Evolutionary conservation across 2,888 invertebrate genomes (phyloP).

Genomic region (Lordiphosa andalusiaca): DNA sequence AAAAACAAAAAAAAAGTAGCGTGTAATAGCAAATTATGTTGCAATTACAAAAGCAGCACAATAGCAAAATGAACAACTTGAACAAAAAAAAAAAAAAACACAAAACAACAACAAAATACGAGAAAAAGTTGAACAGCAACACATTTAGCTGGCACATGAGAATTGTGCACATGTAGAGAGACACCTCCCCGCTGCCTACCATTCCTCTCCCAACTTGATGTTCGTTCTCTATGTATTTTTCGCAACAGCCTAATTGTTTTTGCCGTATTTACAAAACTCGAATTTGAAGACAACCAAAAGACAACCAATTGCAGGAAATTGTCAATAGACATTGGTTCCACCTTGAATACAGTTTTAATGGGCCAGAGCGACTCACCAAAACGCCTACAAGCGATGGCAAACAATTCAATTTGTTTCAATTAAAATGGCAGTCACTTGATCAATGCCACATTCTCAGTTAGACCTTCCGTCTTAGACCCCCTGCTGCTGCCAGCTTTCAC

Average conservation of each 20-base stretch:
- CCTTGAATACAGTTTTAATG: conserved; percentile 56
- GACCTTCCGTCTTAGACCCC: neutral
- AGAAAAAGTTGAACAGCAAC: conserved; percentile 17
- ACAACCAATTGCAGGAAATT: conserved; percentile 53
- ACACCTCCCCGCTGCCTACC: neutral
- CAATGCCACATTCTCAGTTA: conserved; percentile 3
- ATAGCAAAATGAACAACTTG: conserved; percentile 51
- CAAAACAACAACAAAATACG: conserved; percentile 19
- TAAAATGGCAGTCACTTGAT: conserved; percentile 26
- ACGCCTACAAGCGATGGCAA: conserved; percentile 33
- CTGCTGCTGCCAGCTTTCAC: conserved; percentile 6
- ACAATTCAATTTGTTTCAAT: conserved; percentile 54
- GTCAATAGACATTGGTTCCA: conserved; percentile 53
- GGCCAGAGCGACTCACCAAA: conserved; percentile 17
- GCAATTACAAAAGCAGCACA: conserved; percentile 70
- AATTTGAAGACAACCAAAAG: conserved; percentile 9
- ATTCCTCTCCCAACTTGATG: neutral
- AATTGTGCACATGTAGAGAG: conserved; percentile 47
- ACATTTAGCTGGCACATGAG: conserved; percentile 42
- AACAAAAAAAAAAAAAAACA: conserved; percentile 30
- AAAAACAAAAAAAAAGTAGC: conserved; percentile 46
- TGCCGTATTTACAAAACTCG: conserved; percentile 6
- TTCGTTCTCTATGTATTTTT: neutral
- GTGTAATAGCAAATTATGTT: conserved; percentile 73
- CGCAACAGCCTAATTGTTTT: conserved; percentile 15